phyloP scores from a whole-genome alignment of 2,888 invertebrate species.

The Scotopteryx bipunctaria region DNA sequence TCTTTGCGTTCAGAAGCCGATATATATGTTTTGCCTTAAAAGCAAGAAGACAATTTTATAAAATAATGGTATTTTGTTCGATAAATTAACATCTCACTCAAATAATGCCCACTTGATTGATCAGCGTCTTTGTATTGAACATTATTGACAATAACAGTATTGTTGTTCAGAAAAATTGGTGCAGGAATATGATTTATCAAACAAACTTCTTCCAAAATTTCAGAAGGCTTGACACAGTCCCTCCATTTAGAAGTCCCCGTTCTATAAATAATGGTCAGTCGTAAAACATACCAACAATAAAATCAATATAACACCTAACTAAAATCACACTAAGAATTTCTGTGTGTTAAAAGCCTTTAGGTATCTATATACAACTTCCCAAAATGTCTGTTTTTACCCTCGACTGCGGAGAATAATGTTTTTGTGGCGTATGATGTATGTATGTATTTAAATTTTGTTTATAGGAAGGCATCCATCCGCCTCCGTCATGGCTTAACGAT shows the following conservation, averaged over 20 bases:
- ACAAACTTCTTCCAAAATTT: constrained; percentile 89
- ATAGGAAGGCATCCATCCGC: too few species aligned
- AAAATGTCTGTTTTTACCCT: too few species aligned
- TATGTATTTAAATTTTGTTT: too few species aligned
- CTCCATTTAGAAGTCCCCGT: constrained; percentile 91
- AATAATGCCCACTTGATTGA: constrained; percentile 39
- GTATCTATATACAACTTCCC: too few species aligned
- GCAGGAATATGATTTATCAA: constrained; percentile 79
- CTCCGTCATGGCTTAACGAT: too few species aligned
- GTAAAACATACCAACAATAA: too few species aligned
- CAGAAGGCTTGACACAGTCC: constrained; percentile 87
- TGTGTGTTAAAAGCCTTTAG: too few species aligned
- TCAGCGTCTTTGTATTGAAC: constrained; percentile 60
- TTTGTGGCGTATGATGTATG: too few species aligned
- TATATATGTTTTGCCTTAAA: constrained; percentile 44
- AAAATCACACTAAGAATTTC: too few species aligned
- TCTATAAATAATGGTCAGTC: constrained; percentile 56
- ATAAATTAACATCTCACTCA: too few species aligned
- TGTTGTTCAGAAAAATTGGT: constrained; percentile 53
- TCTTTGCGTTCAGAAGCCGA: constrained; percentile 85
- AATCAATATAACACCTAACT: too few species aligned
- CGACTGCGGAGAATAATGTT: too few species aligned
- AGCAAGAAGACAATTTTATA: background rate
- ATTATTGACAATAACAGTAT: constrained; percentile 60
- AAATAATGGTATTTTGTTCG: background rate